Evolutionary conservation across 64 coral and sea anemone species (phyloP).

Genomic region (Porites australiensis): DNA sequence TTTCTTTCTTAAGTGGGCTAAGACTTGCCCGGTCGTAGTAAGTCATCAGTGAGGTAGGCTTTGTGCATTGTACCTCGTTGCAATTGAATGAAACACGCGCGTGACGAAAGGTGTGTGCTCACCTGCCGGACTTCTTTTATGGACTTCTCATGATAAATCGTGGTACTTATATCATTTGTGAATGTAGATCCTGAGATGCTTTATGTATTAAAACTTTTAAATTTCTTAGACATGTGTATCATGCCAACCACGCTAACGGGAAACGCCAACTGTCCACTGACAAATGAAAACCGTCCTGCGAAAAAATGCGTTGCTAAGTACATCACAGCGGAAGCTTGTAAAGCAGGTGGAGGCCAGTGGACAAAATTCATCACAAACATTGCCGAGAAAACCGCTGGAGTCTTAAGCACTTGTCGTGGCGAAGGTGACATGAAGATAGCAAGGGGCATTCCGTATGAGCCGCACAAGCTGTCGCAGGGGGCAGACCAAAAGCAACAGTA

Average conservation of each 20-base stretch:
- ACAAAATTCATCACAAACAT: constrained; percentile 33
- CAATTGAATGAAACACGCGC: no score
- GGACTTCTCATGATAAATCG: no score
- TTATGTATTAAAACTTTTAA: no score
- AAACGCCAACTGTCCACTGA: neutral
- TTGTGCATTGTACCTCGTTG: no score
- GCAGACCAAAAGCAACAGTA: neutral
- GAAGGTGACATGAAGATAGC: neutral
- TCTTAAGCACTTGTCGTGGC: neutral
- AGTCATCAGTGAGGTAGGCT: no score
- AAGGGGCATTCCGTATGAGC: constrained; percentile 2
- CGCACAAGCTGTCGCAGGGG: constrained; percentile 24
- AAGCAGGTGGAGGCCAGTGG: neutral
- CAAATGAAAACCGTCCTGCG: neutral
- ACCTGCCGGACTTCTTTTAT: no score
- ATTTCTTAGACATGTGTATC: constrained; percentile 19
- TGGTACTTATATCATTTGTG: no score
- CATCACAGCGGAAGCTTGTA: constrained; percentile 12
- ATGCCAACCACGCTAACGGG: constrained; percentile 9
- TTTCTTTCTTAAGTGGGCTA: no score
- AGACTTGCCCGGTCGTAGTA: no score
- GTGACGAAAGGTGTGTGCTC: no score
- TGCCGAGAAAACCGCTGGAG: constrained; percentile 21
- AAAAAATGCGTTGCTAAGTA: constrained; percentile 40
- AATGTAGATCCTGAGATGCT: no score